Percentiles rank a stretch among this genome's conserved stretches.
phyloP scores from a whole-genome alignment of 2,797 vertebrate species.

The Rhinichthys osculus region DNA sequence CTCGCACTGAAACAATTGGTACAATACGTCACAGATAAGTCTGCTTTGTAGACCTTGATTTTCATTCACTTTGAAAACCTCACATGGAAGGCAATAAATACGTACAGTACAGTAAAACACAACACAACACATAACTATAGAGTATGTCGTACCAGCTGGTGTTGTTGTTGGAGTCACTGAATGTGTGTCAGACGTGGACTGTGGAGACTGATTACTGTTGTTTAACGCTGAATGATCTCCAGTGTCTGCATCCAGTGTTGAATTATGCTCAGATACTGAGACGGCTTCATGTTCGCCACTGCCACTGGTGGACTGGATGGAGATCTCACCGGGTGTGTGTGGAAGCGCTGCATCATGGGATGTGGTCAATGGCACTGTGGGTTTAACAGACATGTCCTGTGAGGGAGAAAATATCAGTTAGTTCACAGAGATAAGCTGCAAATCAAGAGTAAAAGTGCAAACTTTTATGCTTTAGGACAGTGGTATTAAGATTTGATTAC shows the following conservation, averaged over 20 bases:
- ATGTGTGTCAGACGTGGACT: conserved; percentile 70
- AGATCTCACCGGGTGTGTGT: conserved; percentile 67
- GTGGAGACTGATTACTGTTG: conserved; percentile 68
- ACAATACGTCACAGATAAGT: neutral
- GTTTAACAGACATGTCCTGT: conserved; percentile 21
- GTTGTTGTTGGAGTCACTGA: conserved; percentile 60
- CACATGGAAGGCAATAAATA: neutral
- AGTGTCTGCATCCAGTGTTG: conserved; percentile 54
- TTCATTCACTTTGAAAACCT: neutral
- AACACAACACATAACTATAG: neutral
- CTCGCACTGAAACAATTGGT: conserved; percentile 72
- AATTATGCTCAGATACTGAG: conserved; percentile 59
- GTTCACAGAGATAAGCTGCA: neutral
- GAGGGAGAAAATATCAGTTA: neutral
- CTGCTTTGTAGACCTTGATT: neutral
- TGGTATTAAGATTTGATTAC: neutral
- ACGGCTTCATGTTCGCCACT: conserved; percentile 50
- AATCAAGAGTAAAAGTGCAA: neutral
- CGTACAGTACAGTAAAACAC: no score
- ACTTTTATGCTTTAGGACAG: neutral
- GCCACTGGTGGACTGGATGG: conserved; percentile 64
- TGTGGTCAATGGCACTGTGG: conserved; percentile 45
- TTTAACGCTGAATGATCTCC: conserved; percentile 65
- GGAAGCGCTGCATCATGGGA: conserved; percentile 64
- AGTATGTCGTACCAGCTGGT: conserved; percentile 70